Conservation (phyloP, 1,140 invertebrate species). For the Lordiphosa stackelbergi region DNA sequence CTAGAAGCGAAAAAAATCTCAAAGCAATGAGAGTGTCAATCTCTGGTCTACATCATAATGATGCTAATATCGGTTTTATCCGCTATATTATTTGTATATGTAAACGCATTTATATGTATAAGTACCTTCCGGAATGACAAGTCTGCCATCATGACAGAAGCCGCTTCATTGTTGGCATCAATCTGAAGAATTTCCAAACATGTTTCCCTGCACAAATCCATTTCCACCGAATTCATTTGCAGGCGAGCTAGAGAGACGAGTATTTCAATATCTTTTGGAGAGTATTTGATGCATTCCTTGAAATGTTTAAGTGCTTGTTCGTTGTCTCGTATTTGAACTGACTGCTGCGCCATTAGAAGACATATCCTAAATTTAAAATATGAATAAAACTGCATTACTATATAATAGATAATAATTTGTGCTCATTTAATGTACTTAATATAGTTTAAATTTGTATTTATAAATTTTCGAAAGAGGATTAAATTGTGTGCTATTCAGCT, state of each 20-base stretch:
- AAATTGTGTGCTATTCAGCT: too few species aligned
- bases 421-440: background rate
- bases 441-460: too few species aligned
- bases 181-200: conserved; percentile 89
- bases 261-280: conserved; percentile 87
- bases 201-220: conserved; percentile 91
- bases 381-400: background rate
- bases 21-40: too few species aligned
- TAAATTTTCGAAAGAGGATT: too few species aligned
- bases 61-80: too few species aligned
- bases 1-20: too few species aligned
- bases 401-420: background rate
- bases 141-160: conserved; percentile 96
- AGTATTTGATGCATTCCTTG: conserved; percentile 90
- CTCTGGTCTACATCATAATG: too few species aligned
- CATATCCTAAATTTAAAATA: conserved; percentile 50
- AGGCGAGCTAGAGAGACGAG: conserved; percentile 89
- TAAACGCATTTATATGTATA: conserved; percentile 2
- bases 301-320: conserved; percentile 87
- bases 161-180: conserved; percentile 92
- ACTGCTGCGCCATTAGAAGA: conserved; percentile 76
- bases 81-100: background rate
- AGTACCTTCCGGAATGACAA: conserved; percentile 90
- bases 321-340: conserved; percentile 69
- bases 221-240: conserved; percentile 89